phyloP scores from a whole-genome alignment of 2,797 vertebrate species.

The Sebastes kiyomatsui region DNA sequence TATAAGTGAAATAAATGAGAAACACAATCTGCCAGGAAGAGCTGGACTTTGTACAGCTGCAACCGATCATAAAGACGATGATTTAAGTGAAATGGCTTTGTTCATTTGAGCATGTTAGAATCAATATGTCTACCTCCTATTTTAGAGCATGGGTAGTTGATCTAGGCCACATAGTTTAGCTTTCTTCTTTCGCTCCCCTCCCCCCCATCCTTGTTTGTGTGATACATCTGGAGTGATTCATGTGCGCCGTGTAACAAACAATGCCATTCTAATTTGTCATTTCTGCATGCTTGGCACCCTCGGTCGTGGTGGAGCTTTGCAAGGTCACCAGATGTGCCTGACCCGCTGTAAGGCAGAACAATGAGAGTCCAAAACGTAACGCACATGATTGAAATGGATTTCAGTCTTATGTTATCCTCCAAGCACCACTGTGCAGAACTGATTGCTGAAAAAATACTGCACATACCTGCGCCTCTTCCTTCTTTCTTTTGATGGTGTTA shows the following conservation, averaged over 20 bases:
- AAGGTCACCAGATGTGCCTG: constrained; percentile 59
- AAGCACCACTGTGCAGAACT: background rate
- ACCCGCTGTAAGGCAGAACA: constrained; percentile 54
- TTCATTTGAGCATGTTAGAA: constrained; percentile 60
- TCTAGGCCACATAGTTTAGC: constrained; percentile 24
- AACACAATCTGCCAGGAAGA: constrained; percentile 33
- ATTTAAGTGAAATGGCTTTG: constrained; percentile 61
- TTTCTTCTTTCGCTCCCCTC: background rate
- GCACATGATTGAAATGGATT: constrained; percentile 57
- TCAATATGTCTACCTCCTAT: constrained; percentile 44
- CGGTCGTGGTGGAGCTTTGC: constrained; percentile 34
- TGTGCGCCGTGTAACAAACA: constrained; percentile 47
- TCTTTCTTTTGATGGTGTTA: background rate
- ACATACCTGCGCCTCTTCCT: background rate
- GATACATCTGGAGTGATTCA: constrained; percentile 58
- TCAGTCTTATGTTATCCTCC: constrained; percentile 42
- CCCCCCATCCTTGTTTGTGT: constrained; percentile 17
- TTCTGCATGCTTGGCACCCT: constrained; percentile 61
- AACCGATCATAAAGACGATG: constrained; percentile 38
- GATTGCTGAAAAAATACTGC: constrained; percentile 4
- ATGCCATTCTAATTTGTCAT: constrained; percentile 72
- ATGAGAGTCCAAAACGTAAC: constrained; percentile 52
- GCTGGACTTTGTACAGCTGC: constrained; percentile 16
- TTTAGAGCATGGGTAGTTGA: constrained; percentile 24
- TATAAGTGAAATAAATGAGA: constrained; percentile 72